Evolutionary conservation across 1,140 invertebrate species (phyloP).

Genomic region (Pogonognathellus flavescens): DNA sequence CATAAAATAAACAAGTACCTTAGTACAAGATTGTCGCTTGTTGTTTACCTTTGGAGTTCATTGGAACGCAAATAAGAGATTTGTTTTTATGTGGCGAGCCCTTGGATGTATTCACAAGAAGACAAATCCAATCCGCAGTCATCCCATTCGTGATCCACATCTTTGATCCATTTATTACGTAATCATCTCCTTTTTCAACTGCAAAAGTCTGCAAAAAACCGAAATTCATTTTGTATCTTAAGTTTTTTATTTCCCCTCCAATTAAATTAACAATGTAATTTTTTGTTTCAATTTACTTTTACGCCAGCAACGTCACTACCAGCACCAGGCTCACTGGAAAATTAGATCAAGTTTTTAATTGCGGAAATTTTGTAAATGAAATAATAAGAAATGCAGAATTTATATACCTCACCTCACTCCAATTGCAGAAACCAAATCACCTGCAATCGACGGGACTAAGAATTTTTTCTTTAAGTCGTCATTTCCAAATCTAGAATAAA

Average conservation of each 20-base stretch:
- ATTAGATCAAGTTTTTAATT: too few species aligned
- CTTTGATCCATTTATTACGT: slow-evolving; percentile 75
- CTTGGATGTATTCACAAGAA: slow-evolving; percentile 73
- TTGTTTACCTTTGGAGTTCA: slow-evolving; percentile 72
- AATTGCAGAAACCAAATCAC: slow-evolving; percentile 74
- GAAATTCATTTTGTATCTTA: too few species aligned
- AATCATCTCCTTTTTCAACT: slow-evolving; percentile 72
- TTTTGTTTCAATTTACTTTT: slow-evolving; percentile 54
- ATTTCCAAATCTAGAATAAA: slow-evolving; percentile 72
- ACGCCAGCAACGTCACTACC: slow-evolving; percentile 76
- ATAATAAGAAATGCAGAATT: too few species aligned
- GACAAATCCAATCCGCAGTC: slow-evolving; percentile 76
- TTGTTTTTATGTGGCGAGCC: slow-evolving; percentile 72
- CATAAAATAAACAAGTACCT: too few species aligned
- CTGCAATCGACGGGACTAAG: slow-evolving; percentile 73
- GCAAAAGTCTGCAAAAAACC: slow-evolving; percentile 71
- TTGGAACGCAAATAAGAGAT: slow-evolving; percentile 76
- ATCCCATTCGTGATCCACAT: slow-evolving; percentile 77
- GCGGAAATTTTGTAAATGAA: too few species aligned
- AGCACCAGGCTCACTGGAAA: slow-evolving; percentile 73
- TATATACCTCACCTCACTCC: too few species aligned
- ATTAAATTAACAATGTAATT: too few species aligned
- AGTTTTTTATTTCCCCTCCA: too few species aligned
- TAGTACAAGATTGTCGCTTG: too few species aligned
- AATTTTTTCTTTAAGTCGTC: slow-evolving; percentile 75